These are phyloP conservation scores for Acanthococcus lagerstroemiae DNA, from an alignment of 2,888 invertebrate species.

Conservation along the genomic window DNA sequence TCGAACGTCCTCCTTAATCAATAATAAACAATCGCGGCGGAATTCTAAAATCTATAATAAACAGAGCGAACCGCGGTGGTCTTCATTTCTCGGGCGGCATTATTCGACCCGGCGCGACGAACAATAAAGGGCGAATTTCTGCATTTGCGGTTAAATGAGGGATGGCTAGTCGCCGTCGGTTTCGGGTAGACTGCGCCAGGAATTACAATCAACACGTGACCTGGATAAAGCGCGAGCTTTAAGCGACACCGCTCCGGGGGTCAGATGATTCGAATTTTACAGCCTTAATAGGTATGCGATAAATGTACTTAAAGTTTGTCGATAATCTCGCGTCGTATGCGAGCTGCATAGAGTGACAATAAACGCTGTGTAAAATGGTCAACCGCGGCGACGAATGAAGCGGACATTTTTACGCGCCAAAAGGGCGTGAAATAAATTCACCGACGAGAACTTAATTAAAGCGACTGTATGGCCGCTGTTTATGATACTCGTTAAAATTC, in stretches of 20 bases:
- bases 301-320: not conserved
- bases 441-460: no score
- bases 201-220: constrained; percentile 30
- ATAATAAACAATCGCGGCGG: not conserved
- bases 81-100: not conserved
- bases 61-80: not conserved
- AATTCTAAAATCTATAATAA: not conserved
- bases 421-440: no score
- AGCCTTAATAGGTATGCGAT: constrained; percentile 7
- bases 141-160: constrained; percentile 24
- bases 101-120: no score
- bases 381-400: no score
- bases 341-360: no score
- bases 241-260: constrained; percentile 18
- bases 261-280: constrained; percentile 29
- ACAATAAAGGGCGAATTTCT: constrained; percentile 10
- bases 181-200: constrained; percentile 10
- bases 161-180: constrained; percentile 12
- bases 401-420: no score
- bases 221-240: constrained; percentile 18
- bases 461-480: no score
- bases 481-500: no score
- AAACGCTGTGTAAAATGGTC: no score
- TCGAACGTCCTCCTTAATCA: no score
- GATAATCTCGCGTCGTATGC: no score